Base-by-base conservation (phyloP, 2,797 vertebrate species). In the Sylvia borin region DNA sequence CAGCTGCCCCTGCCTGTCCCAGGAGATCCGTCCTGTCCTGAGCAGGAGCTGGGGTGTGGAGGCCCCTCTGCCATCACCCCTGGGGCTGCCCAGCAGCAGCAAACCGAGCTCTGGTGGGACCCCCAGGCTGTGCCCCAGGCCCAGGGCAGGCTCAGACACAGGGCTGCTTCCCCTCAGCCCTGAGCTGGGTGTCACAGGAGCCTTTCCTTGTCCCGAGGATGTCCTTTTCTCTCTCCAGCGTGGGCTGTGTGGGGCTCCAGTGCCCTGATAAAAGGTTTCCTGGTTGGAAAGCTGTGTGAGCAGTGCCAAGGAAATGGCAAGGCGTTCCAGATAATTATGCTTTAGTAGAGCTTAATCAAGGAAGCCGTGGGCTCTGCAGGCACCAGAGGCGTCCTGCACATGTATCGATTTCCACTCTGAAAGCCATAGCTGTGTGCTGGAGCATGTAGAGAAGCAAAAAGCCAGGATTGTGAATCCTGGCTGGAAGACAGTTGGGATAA, bases 331-430 rank as follows among this genome's bases (percentile, higher is more conserved):
- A 82, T 88, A 94, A 95, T 96, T 97, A 91, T 82, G 85, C 85
- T 92, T 96, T 96, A 93, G 90, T 50, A 60, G 90, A 92, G 92
- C 93, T 96, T 96, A 97, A 97, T 96, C 92, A 96, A 96, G 96
- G 96, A 61, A 88, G 91, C 95, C 36, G 32, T 84, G 93, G 94
- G 91, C 95, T 94, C 80, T 75, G 67, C 54, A 38, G 73, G 66
- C 96, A 96, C 95, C 47, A 2, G 93, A 90, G 93, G 94, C 76
- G 18, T 96, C 92, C 93, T 95, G 84, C 72, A 86, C 85, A 19
- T 67, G 74, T 20, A 90, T 73, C 60, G 96, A 93, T 96, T 91
- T 84, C 85, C 92, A 40, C 91, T 90, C 6, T 0, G 82, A 95
- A 92, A 91, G 71, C 71, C 87, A 65, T 40, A 42, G 73, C 85